These are phyloP conservation scores for Platorchestia sp. DNA, from an alignment of 1,140 invertebrate genomes.

Conservation along the genomic window DNA sequence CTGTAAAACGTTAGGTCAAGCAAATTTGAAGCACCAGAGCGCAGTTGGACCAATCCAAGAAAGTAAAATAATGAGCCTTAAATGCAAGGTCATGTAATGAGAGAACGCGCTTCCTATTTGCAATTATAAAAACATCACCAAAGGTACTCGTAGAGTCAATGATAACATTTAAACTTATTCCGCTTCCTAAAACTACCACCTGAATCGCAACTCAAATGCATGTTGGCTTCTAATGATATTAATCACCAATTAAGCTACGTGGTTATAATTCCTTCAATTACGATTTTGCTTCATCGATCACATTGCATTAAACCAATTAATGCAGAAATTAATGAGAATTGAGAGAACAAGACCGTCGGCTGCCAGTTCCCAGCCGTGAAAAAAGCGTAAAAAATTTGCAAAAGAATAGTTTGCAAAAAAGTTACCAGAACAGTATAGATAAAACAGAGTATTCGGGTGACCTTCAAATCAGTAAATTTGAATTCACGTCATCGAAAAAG, in stretches of 20 bases:
- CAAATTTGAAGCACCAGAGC: too few species aligned
- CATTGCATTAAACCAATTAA: not conserved
- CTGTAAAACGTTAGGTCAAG: too few species aligned
- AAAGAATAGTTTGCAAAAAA: too few species aligned
- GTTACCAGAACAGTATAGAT: too few species aligned
- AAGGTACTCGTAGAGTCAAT: not conserved
- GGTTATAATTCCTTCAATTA: not conserved
- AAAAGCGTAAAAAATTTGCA: too few species aligned
- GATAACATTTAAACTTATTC: not conserved
- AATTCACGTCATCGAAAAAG: too few species aligned
- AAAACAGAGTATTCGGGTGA: too few species aligned
- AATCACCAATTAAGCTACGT: not conserved
- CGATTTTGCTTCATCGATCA: not conserved
- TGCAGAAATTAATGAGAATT: not conserved
- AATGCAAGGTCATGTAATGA: not conserved
- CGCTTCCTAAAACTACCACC: not conserved
- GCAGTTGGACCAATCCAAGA: too few species aligned
- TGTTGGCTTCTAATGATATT: not conserved
- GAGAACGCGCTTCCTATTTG: not conserved
- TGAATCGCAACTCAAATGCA: not conserved
- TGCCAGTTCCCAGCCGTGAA: too few species aligned
- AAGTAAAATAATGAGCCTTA: not conserved
- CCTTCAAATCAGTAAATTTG: too few species aligned
- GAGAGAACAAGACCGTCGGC: too few species aligned
- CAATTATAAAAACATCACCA: not conserved